Percentiles rank a stretch among this genome's conserved stretches.
Conservation (phyloP, 1,140 invertebrate species). For the Drosophila carrolli region DNA sequence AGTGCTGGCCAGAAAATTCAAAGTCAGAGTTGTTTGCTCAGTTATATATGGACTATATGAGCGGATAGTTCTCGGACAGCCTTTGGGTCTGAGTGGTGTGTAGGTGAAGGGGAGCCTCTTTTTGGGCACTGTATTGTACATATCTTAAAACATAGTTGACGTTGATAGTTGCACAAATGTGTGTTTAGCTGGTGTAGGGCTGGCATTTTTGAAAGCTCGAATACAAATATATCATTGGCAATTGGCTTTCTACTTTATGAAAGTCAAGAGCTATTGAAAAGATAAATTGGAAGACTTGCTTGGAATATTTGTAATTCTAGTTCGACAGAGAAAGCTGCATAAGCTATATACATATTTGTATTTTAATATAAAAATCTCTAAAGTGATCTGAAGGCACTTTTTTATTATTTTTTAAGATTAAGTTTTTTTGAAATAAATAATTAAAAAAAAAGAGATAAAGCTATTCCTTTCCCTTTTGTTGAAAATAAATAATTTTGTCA, state of each 20-base stretch:
- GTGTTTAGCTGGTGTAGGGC: slow-evolving; percentile 6
- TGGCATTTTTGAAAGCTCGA: slow-evolving; percentile 8
- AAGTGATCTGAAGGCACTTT: no score
- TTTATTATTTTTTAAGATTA: no score
- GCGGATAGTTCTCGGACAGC: not conserved
- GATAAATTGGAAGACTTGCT: not conserved
- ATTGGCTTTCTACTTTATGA: not conserved
- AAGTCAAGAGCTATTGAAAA: not conserved
- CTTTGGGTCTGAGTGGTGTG: slow-evolving; percentile 5
- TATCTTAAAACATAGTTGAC: not conserved
- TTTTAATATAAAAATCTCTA: no score
- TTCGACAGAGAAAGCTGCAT: no score
- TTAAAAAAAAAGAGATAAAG: no score
- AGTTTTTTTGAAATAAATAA: no score
- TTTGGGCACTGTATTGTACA: not conserved
- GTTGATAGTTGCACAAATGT: not conserved
- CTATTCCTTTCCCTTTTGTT: no score
- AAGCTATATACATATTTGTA: no score
- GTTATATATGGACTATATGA: slow-evolving; percentile 10
- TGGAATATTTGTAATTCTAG: not conserved
- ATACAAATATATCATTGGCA: slow-evolving; percentile 28
- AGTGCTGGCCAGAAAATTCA: slow-evolving; percentile 59
- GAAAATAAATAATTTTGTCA: no score
- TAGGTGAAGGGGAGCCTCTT: slow-evolving; percentile 8
- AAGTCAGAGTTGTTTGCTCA: slow-evolving; percentile 70